Evolutionary conservation across 2,888 invertebrate species (phyloP), one percentile per base, ranked within the genome.

Genomic region (Noctuana brunneofusca): DNA sequence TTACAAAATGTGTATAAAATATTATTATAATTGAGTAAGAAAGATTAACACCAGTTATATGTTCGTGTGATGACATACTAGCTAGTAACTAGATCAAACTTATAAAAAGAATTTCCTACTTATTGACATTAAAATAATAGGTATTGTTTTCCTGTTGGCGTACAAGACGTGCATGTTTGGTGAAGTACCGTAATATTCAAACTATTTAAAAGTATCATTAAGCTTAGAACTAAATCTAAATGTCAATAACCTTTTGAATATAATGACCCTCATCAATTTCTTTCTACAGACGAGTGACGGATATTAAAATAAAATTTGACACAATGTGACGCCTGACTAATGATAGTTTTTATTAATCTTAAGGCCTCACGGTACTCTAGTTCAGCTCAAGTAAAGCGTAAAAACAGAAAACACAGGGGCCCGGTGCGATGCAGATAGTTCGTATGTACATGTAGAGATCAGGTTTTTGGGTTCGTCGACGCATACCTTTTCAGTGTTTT

Each of bases 161-260:
- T 46, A 18, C 43, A 2, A 9, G 38, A 38, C 6, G 38, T 58
- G 49, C 18, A 48, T 38, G 12, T 50, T 20, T 16, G 59, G 55
- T 66, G 57, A 64, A 67, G 62, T 66, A 65, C 64, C 68, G 63
- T 68, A 67, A 66, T 32, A 32, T 66, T 69, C 55, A 52, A 58
- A 65, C 54, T 64, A 38, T 48, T 48, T 12, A 24, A n/a, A n/a
- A n/a, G n/a, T 50, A 20, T 54, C 60, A 68, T 59, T 65, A 60
- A 64, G 58, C 32, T 54, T 53, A 62, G 64, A 69, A 67, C 71
- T 53, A 18, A 58, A 67, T 68, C 59, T 58, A 58, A 58, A 67
- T 70, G 79, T 76, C 75, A 71, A 69, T 75, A 76, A 80, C 73
- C 81, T 73, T 70, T 71, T 57, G 49, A 64, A 68, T 68, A 68